These are phyloP conservation scores for Ganaspis sp. DNA, from an alignment of 1,140 invertebrate species.

Conservation along the genomic window DNA sequence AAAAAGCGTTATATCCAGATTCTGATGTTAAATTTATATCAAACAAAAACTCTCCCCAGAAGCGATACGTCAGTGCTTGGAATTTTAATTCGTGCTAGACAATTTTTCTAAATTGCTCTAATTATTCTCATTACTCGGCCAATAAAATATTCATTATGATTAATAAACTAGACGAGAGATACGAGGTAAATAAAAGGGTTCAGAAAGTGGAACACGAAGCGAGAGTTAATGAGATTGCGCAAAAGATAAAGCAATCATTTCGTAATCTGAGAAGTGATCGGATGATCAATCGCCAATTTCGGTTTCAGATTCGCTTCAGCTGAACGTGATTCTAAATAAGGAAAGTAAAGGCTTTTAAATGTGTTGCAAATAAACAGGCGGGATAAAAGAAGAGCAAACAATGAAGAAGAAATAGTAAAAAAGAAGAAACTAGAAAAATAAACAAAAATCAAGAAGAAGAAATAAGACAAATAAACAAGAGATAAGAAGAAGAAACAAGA, in stretches of 20 bases:
- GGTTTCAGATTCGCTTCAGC: slow-evolving; percentile 36
- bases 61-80: no score
- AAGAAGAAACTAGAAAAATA: no score
- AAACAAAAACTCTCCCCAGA: background rate
- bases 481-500: no score
- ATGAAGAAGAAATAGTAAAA: no score
- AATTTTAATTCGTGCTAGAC: no score
- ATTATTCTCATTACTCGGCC: background rate
- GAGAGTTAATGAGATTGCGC: slow-evolving; percentile 53
- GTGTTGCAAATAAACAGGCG: no score
- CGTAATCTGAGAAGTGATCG: slow-evolving; percentile 48
- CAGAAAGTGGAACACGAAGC: slow-evolving; percentile 52
- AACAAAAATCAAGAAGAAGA: no score
- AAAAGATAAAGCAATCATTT: slow-evolving; percentile 48
- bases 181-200: slow-evolving; percentile 25
- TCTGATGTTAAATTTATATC: slow-evolving; percentile 28
- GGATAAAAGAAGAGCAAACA: no score
- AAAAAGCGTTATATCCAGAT: slow-evolving; percentile 12
- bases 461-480: no score
- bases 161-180: background rate
- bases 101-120: background rate
- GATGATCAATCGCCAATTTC: slow-evolving; percentile 50
- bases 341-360: no score
- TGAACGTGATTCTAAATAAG: background rate
- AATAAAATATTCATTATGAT: slow-evolving; percentile 23